Conservation (phyloP, 1,140 invertebrate genomes). For the Neuroterus valhalla region DNA sequence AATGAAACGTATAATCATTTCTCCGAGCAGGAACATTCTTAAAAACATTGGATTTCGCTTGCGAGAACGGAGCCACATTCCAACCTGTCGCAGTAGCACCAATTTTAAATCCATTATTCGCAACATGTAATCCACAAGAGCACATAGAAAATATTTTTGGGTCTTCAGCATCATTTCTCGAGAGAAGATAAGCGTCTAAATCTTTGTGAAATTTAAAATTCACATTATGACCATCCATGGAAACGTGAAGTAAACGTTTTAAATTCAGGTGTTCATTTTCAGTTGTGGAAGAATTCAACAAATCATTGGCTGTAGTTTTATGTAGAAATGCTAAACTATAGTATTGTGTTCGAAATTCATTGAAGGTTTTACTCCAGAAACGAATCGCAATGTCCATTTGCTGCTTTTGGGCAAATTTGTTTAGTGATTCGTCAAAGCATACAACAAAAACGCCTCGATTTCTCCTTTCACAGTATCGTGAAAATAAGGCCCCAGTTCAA, state of each 20-base stretch:
- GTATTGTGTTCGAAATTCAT: slow-evolving; percentile 43
- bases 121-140: not conserved
- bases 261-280: no score
- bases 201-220: not conserved
- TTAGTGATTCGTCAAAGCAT: no score
- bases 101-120: no score
- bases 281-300: no score
- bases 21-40: slow-evolving; percentile 37
- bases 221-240: not conserved
- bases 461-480: slow-evolving; percentile 8
- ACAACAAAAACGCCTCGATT: slow-evolving; percentile 39
- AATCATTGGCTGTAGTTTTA: no score
- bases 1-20: slow-evolving; percentile 30
- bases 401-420: no score
- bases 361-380: no score
- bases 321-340: slow-evolving; percentile 31
- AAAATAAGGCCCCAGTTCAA: not conserved
- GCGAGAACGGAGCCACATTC: no score
- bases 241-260: no score
- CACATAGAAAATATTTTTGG: not conserved
- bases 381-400: no score
- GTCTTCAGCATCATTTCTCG: not conserved
- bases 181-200: not conserved
- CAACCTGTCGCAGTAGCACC: no score
- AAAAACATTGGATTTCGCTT: slow-evolving; percentile 39